phyloP scores from a whole-genome alignment of 2,888 invertebrate genomes.

The Caenorhabditis virilis region DNA sequence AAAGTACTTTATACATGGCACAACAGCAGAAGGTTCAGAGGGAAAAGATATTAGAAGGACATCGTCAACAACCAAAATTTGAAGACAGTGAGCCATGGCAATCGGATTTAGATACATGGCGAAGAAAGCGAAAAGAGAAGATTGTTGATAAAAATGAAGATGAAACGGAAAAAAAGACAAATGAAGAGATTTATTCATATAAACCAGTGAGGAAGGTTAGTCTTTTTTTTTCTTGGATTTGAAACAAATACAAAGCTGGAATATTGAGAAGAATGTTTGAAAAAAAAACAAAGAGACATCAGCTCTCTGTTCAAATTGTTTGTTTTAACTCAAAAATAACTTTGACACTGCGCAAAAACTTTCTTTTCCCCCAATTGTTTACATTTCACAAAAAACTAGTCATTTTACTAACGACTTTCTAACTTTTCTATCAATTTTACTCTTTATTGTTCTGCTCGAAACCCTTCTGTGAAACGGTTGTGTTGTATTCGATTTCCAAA shows the following conservation, averaged over 20 bases:
- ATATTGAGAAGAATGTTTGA: background rate
- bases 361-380: background rate
- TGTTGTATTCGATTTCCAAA: too few species aligned
- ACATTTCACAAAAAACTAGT: slow-evolving; percentile 1
- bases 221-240: background rate
- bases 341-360: background rate
- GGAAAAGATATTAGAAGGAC: slow-evolving; percentile 32
- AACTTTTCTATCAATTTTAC: background rate
- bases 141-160: slow-evolving; percentile 17
- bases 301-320: slow-evolving; percentile 2
- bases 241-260: background rate
- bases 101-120: slow-evolving; percentile 49
- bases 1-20: slow-evolving; percentile 31
- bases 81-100: slow-evolving; percentile 44
- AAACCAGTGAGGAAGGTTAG: slow-evolving; percentile 14
- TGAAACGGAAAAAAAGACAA: background rate
- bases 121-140: slow-evolving; percentile 42
- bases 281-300: background rate
- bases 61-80: slow-evolving; percentile 15
- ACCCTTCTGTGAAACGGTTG: too few species aligned
- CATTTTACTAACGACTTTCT: too few species aligned
- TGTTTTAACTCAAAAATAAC: slow-evolving; percentile 28
- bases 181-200: slow-evolving; percentile 12
- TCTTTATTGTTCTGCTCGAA: background rate
- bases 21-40: slow-evolving; percentile 43